These are phyloP conservation scores for Rostratula benghalensis DNA, from an alignment of 2,113 vertebrate species.

Conservation along the genomic window DNA sequence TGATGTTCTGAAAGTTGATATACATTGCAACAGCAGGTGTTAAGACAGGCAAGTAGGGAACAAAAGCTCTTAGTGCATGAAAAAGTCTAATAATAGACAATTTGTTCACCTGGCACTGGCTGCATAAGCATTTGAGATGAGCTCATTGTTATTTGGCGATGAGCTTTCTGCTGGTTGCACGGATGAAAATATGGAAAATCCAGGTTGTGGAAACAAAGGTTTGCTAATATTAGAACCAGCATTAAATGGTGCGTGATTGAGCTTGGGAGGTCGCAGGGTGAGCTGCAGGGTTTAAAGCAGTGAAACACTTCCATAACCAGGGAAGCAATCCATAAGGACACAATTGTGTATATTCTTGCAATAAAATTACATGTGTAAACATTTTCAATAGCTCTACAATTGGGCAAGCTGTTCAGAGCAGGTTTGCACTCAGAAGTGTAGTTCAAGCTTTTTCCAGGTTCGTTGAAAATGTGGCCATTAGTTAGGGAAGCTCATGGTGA, in stretches of 20 bases:
- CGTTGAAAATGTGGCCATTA: neutral
- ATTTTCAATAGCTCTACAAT: constrained; percentile 27
- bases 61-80: constrained; percentile 61
- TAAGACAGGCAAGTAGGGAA: constrained; percentile 57
- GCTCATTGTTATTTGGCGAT: constrained; percentile 66
- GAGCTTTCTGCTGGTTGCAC: constrained; percentile 14
- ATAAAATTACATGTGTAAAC: constrained; percentile 21
- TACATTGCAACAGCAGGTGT: constrained; percentile 53
- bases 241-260: constrained; percentile 28
- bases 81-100: constrained; percentile 71
- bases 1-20: constrained; percentile 59
- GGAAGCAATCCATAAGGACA: constrained; percentile 17
- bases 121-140: constrained; percentile 60
- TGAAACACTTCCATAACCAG: neutral
- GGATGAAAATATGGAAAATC: constrained; percentile 54
- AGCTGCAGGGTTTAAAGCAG: neutral
- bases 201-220: constrained; percentile 66
- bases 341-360: constrained; percentile 9
- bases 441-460: neutral
- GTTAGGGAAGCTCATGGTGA: neutral
- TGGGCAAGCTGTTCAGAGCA: constrained; percentile 34
- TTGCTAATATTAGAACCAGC: constrained; percentile 68
- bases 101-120: constrained; percentile 65
- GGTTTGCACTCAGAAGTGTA: neutral
- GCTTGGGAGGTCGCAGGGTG: neutral